phyloP scores from a whole-genome alignment of 2,888 invertebrate species.

The Magallana nippona region DNA sequence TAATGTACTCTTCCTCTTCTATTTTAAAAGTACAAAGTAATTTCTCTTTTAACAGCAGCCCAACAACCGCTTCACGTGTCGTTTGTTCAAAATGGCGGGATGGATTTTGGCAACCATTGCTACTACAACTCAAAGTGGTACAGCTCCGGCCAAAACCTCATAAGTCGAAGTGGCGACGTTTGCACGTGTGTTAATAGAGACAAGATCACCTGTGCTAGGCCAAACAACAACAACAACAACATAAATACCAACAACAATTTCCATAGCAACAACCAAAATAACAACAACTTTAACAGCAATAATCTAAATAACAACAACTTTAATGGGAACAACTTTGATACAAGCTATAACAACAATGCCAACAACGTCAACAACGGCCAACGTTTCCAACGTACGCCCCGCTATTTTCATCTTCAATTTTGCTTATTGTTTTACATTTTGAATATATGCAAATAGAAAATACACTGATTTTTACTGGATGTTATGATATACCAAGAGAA shows the following conservation, averaged over 20 bases:
- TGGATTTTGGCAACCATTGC: not conserved
- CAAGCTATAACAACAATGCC: too few relatives aligned
- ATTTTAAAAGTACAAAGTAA: too few relatives aligned
- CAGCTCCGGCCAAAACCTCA: not conserved
- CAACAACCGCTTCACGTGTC: constrained; percentile 8
- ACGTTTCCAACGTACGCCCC: too few relatives aligned
- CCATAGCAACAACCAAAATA: not conserved
- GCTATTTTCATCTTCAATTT: too few relatives aligned
- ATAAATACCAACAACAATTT: not conserved
- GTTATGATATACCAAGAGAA: too few relatives aligned
- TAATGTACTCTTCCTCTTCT: too few relatives aligned
- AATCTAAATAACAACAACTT: too few relatives aligned
- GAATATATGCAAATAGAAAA: too few relatives aligned
- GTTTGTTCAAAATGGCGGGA: not conserved
- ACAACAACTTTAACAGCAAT: not conserved
- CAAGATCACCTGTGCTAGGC: not conserved
- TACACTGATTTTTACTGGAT: too few relatives aligned
- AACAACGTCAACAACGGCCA: too few relatives aligned
- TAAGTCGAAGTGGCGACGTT: not conserved
- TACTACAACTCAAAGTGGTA: constrained; percentile 9
- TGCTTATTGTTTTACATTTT: too few relatives aligned
- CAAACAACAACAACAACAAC: not conserved
- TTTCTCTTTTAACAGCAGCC: not conserved
- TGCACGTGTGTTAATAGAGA: constrained; percentile 4
- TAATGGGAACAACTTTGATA: too few relatives aligned